Percentiles rank a stretch among this genome's conserved stretches.
phyloP scores from a whole-genome alignment of 2,113 vertebrate species.

The Alaudala cheleensis region DNA sequence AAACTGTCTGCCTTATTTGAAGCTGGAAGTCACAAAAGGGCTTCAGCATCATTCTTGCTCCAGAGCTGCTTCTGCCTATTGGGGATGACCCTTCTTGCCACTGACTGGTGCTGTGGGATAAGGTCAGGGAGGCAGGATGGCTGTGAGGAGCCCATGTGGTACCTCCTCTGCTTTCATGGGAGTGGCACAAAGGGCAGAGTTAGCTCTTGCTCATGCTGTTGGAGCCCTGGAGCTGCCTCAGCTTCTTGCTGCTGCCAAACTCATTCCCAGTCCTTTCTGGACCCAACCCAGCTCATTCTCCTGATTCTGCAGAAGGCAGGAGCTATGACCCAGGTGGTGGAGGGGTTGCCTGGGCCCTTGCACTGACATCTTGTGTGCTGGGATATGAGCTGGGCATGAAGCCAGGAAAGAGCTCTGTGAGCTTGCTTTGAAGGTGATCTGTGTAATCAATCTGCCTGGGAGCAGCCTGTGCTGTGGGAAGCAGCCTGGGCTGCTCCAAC shows the following conservation, averaged over 20 bases:
- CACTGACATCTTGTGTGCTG: background rate
- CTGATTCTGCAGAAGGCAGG: background rate
- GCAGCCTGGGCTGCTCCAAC: background rate
- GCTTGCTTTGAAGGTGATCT: constrained; percentile 29
- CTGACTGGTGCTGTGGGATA: background rate
- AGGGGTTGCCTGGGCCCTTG: background rate
- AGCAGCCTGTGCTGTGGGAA: background rate
- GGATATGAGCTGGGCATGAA: background rate
- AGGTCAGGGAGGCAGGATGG: background rate
- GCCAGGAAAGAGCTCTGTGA: constrained; percentile 4
- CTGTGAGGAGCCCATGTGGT: background rate
- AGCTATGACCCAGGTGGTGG: background rate
- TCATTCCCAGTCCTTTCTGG: background rate
- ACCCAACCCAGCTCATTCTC: background rate
- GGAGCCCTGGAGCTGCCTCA: background rate
- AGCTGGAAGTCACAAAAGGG: background rate
- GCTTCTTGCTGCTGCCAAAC: background rate
- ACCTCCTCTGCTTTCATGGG: background rate
- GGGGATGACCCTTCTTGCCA: background rate
- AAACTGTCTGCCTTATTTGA: background rate
- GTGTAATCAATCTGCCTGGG: constrained; percentile 19
- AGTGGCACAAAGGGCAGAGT: background rate
- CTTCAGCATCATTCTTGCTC: background rate
- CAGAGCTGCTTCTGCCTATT: background rate
- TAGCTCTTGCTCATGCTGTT: background rate